phyloP scores from a whole-genome alignment of 2,797 vertebrate genomes.

The Molossus molossus region DNA sequence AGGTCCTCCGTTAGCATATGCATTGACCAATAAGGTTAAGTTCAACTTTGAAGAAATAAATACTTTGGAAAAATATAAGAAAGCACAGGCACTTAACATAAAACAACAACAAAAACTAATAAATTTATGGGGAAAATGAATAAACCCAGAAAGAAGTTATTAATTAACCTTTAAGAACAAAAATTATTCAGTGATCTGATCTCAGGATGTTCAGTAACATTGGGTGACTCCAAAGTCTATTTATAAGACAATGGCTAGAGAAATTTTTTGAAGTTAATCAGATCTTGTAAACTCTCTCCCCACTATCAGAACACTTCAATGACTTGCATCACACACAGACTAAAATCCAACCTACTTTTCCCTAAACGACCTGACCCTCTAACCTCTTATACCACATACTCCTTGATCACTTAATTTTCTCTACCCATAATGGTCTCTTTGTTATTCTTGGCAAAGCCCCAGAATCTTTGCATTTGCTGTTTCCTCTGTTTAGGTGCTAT shows the following conservation, averaged over 20 bases:
- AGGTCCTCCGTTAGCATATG: not conserved
- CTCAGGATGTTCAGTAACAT: not conserved
- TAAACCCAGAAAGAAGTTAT: not conserved
- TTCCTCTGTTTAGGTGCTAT: not conserved
- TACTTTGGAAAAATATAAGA: not conserved
- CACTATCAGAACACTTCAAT: not conserved
- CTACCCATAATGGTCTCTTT: not conserved
- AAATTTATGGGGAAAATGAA: not conserved
- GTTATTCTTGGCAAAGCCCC: not conserved
- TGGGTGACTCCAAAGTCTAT: not conserved
- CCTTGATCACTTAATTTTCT: not conserved
- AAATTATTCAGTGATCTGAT: not conserved
- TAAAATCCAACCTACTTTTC: not conserved
- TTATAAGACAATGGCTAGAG: not conserved
- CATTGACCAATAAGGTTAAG: not conserved
- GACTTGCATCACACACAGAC: not conserved
- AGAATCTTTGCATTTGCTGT: not conserved
- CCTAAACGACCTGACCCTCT: not conserved
- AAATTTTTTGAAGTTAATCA: not conserved
- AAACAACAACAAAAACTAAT: not conserved
- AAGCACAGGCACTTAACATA: not conserved
- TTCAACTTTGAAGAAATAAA: not conserved
- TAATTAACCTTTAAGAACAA: not conserved
- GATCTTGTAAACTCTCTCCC: not conserved
- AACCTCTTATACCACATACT: not conserved